Conservation (phyloP, 2,113 vertebrate genomes). For the Pogonocichla stellata region DNA sequence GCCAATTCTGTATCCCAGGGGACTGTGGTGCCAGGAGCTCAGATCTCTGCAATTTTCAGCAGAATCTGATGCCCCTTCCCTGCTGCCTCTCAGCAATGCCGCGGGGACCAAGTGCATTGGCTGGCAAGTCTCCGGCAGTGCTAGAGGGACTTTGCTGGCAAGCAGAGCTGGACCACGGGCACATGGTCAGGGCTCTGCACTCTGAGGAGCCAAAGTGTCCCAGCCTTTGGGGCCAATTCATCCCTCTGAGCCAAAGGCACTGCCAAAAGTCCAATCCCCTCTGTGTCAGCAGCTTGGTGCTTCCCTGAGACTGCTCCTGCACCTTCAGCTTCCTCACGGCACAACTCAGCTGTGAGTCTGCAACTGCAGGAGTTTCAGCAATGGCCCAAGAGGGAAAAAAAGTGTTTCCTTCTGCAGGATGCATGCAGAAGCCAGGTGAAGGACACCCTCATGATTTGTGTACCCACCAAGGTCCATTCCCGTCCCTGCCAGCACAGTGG, state of each 20-base stretch:
- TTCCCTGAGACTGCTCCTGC: background rate
- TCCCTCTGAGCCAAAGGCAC: background rate
- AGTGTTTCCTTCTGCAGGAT: background rate
- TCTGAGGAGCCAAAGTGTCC: background rate
- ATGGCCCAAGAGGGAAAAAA: background rate
- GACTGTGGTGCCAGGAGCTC: background rate
- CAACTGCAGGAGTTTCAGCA: background rate
- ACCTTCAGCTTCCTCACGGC: background rate
- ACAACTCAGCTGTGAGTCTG: background rate
- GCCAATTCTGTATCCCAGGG: background rate
- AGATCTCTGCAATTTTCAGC: background rate
- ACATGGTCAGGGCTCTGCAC: rapidly evolving
- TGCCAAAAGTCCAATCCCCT: background rate
- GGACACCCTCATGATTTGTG: background rate
- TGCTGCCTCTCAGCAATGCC: rapidly evolving
- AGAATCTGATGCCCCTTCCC: background rate
- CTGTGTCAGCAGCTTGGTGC: rapidly evolving
- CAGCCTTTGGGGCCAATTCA: rapidly evolving
- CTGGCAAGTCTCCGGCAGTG: background rate
- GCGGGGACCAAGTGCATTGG: rapidly evolving
- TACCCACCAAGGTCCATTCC: background rate
- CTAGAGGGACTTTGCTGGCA: background rate
- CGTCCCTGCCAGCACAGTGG: rapidly evolving
- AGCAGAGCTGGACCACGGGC: rapidly evolving
- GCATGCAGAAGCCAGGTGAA: background rate